These are phyloP conservation scores for Drosophila siamana DNA, from an alignment of 2,888 invertebrate genomes.

Conservation along the genomic window DNA sequence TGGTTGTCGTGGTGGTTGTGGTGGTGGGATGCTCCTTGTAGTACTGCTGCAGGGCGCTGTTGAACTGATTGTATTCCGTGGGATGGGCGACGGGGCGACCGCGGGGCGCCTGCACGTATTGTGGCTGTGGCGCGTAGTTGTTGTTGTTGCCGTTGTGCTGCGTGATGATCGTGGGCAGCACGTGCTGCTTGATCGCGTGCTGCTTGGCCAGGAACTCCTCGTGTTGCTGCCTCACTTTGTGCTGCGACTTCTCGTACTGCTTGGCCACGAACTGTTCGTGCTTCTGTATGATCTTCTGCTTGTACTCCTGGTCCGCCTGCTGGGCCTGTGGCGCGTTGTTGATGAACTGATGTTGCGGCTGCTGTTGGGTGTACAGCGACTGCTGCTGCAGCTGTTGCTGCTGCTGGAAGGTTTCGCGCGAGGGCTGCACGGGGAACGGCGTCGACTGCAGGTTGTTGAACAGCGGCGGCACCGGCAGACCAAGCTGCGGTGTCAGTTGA, in stretches of 20 bases:
- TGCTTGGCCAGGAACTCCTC: constrained; percentile 90
- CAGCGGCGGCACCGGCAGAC: constrained; percentile 74
- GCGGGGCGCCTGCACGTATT: constrained; percentile 82
- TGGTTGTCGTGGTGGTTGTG: constrained; percentile 89
- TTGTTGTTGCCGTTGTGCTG: constrained; percentile 82
- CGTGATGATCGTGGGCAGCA: constrained; percentile 84
- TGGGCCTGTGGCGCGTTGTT: constrained; percentile 62
- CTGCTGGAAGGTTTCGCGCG: constrained; percentile 67
- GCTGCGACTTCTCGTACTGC: constrained; percentile 92
- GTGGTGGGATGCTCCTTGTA: constrained; percentile 90
- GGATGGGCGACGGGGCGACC: constrained; percentile 86
- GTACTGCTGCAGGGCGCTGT: constrained; percentile 89
- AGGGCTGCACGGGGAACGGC: constrained; percentile 64
- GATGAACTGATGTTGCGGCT: constrained; percentile 63
- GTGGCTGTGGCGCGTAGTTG: constrained; percentile 63
- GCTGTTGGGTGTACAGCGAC: constrained; percentile 49
- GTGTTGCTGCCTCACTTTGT: constrained; percentile 91
- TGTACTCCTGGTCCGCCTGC: constrained; percentile 88
- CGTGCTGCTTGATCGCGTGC: constrained; percentile 87
- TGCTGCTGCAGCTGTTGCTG: constrained; percentile 60
- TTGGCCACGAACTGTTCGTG: constrained; percentile 92
- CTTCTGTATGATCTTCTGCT: constrained; percentile 90
- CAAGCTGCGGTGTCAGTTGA: constrained; percentile 76
- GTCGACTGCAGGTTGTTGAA: constrained; percentile 74
- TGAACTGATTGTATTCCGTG: constrained; percentile 88